Conservation (phyloP, 2,797 vertebrate genomes). For the Lithobates pipiens region DNA sequence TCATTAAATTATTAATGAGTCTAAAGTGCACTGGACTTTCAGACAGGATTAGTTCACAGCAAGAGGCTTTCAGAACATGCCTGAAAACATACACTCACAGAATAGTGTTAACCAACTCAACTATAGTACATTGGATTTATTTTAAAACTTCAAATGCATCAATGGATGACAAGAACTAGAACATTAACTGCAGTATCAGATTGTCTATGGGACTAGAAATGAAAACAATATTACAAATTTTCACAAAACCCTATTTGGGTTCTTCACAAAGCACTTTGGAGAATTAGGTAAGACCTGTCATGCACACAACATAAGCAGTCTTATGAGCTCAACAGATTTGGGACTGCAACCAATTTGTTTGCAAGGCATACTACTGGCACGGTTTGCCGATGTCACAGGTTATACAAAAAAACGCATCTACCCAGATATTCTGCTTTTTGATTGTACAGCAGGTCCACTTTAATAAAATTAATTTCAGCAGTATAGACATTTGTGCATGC, state of each 20-base stretch:
- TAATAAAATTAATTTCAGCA: no score
- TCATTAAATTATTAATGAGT: conserved; percentile 46
- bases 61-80: conserved; percentile 35
- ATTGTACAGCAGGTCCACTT: no score
- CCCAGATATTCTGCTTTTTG: no score
- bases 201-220: conserved; percentile 7
- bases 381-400: no score
- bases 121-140: conserved; percentile 2
- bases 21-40: conserved; percentile 26
- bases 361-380: no score
- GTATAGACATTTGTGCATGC: no score
- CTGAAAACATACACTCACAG: conserved; percentile 23
- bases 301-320: no score
- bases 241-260: neutral
- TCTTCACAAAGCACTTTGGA: neutral
- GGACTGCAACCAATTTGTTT: no score
- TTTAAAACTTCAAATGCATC: neutral
- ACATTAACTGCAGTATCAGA: neutral
- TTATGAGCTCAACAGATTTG: no score
- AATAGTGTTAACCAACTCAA: neutral
- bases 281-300: no score
- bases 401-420: no score
- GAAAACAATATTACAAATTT: neutral
- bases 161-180: neutral
- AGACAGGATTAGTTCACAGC: conserved; percentile 30